Evolutionary conservation across 2,113 vertebrate genomes (phyloP).

Genomic region (Odontesthes bonariensis): DNA sequence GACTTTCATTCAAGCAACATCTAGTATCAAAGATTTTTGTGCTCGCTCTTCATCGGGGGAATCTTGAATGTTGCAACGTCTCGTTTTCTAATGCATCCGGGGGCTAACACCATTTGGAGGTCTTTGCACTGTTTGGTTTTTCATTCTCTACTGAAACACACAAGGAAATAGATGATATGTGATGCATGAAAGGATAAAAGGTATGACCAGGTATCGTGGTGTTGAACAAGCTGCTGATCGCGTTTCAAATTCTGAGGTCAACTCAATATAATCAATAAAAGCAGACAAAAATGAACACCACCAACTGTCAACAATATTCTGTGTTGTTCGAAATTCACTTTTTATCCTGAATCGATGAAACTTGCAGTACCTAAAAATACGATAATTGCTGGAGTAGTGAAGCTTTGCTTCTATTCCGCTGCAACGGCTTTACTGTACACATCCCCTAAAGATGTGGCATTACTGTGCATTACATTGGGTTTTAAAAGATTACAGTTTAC

Average conservation of each 20-base stretch:
- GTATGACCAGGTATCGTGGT: too few species aligned
- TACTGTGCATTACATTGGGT: neutral
- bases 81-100: constrained; percentile 9
- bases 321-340: too few species aligned
- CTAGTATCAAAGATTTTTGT: neutral
- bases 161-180: neutral
- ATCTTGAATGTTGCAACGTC: constrained; percentile 5
- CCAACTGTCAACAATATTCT: neutral
- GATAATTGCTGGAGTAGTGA: too few species aligned
- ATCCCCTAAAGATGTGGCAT: neutral
- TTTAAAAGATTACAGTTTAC: neutral
- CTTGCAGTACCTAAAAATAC: too few species aligned
- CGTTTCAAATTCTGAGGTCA: constrained; percentile 1
- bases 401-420: too few species aligned
- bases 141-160: neutral
- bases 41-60: constrained; percentile 8
- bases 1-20: neutral
- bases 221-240: neutral
- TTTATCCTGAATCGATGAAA: too few species aligned
- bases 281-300: neutral
- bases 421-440: too few species aligned
- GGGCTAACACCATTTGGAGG: neutral
- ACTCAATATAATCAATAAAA: constrained; percentile 15
- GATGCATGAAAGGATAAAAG: neutral
- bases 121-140: constrained; percentile 1